Evolutionary conservation across 2,888 invertebrate species (phyloP), one percentile per base, ranked within the genome.

Genomic region (Cheilosia vulpina): DNA sequence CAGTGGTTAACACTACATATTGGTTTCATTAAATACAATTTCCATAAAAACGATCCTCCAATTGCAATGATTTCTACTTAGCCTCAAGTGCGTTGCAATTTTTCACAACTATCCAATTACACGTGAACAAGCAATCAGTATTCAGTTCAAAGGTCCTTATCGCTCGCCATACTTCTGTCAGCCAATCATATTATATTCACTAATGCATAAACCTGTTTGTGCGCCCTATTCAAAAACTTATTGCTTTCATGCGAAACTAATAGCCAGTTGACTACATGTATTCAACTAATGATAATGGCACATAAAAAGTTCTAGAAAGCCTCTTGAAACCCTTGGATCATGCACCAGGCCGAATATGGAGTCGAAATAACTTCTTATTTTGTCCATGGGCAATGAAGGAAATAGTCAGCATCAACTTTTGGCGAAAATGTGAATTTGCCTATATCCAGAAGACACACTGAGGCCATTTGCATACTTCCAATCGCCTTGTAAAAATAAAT

Each of bases 201-300:
- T 17, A 19, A 47, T 47, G 47, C 9, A 21, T 52, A 15, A 69
- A 78, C 63, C 17, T 13, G 78, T 63, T 78, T 47, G 9, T 55
- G 6, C 27, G 6, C 47, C 19, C 9, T 47, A 19, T 17, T n/a
- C 6, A 45, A 7, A 17, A 65, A 45, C 50, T 19, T 24, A 55
- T 62, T 52, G 68, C 78, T 73, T 73, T 63, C 79, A 83, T 60
- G 73, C 73, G 52, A 53, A 75, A 15, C 78, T 79, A 79, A 83
- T 79, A 63, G 43, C 9, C 11, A 24, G 62, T 73, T 73, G 38
- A 11, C 13, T 38, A 19, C 3, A 9, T 47, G 7, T 31, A 68
- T 52, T 79, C 75, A 79, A 83, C 75, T 83, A 68, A 69, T 68
- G 62, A 73, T 62, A 83, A 62, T 43, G 31, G 15, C 72, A 45